A percentile compares a stretch with the other conserved stretches of the same genome.
Evolutionary conservation across 2,888 invertebrate species (phyloP).

Genomic region (Prosapia bicincta): DNA sequence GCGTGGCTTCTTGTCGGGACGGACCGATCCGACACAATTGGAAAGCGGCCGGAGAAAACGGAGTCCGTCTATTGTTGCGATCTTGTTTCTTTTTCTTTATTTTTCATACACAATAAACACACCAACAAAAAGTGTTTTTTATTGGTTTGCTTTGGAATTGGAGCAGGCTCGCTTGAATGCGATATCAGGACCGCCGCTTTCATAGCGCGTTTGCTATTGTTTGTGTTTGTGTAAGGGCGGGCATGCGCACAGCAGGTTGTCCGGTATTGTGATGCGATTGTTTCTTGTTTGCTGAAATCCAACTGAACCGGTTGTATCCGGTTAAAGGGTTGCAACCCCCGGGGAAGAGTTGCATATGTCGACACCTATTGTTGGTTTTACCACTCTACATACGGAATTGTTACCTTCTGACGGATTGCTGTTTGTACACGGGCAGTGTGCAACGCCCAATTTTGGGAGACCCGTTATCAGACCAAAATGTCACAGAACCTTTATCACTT

Average conservation of each 20-base stretch:
- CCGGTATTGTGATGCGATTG: constrained; percentile 13
- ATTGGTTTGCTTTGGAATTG: constrained; percentile 8
- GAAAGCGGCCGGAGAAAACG: constrained; percentile 17
- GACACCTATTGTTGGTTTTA: not conserved
- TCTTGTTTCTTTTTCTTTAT: constrained; percentile 16
- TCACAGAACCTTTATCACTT: too few relatives aligned
- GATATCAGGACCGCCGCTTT: constrained; percentile 4
- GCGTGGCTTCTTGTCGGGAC: not conserved
- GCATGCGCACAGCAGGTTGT: constrained; percentile 21
- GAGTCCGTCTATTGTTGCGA: constrained; percentile 14
- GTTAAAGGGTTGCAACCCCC: constrained; percentile 18
- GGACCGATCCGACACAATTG: not conserved
- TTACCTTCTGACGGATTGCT: not conserved
- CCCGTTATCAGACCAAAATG: too few relatives aligned
- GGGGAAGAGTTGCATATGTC: constrained; percentile 4
- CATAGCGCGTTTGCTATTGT: constrained; percentile 6
- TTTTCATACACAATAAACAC: constrained; percentile 9
- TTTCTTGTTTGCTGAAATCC: constrained; percentile 21
- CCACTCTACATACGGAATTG: not conserved
- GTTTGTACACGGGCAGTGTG: too few relatives aligned
- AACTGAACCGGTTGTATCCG: constrained; percentile 23
- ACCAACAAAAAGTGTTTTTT: constrained; percentile 19
- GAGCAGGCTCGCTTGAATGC: not conserved
- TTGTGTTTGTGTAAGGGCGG: constrained; percentile 6
- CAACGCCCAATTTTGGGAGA: too few relatives aligned